phyloP scores from a whole-genome alignment of 2,113 vertebrate species.

The Toxostoma redivivum region DNA sequence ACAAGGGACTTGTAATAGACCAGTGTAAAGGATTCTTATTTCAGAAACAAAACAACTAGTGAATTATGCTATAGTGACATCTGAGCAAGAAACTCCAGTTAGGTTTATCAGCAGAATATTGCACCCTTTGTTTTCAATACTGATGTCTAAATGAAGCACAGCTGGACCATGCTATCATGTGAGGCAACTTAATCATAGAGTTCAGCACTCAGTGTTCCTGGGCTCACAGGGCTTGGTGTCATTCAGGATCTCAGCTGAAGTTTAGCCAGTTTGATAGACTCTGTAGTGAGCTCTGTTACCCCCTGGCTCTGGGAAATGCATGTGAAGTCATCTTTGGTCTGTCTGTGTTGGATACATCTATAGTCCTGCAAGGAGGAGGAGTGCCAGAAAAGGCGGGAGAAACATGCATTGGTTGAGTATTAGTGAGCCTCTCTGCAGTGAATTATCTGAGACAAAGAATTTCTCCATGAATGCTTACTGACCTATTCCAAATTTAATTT shows the following conservation, averaged over 20 bases:
- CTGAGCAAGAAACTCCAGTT: not conserved
- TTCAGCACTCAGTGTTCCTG: not conserved
- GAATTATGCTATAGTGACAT: not conserved
- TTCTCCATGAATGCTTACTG: not conserved
- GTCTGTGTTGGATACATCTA: not conserved
- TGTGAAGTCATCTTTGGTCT: not conserved
- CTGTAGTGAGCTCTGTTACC: not conserved
- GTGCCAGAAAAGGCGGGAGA: not conserved
- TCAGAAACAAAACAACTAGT: not conserved
- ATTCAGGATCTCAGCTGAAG: not conserved
- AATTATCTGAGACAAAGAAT: not conserved
- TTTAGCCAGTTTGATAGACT: not conserved
- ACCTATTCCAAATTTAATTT: not conserved
- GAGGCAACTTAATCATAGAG: not conserved
- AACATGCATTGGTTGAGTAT: not conserved
- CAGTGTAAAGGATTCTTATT: not conserved
- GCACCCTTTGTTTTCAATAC: not conserved
- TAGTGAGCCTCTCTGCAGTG: fast-evolving
- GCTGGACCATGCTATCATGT: not conserved
- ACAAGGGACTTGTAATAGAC: not conserved
- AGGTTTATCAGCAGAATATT: not conserved
- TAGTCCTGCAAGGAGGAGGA: not conserved
- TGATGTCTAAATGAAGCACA: not conserved
- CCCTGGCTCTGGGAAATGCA: not conserved
- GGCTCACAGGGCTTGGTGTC: not conserved